phyloP scores from a whole-genome alignment of 2,888 invertebrate species.

The Ypsolopha scabrella region DNA sequence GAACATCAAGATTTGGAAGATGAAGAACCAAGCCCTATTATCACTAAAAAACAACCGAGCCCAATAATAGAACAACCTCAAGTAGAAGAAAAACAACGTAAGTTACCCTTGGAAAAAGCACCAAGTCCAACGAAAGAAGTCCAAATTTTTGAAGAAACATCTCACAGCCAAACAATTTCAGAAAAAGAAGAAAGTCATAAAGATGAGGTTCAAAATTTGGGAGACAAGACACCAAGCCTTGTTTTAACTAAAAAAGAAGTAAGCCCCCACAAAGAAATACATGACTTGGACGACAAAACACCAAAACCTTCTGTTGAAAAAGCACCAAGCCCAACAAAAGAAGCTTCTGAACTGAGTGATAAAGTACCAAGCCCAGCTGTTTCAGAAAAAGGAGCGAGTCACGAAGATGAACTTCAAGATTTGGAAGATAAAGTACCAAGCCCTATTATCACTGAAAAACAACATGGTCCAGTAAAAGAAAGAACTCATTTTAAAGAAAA shows the following conservation, averaged over 20 bases:
- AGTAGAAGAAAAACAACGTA: too few relatives aligned
- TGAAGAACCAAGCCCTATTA: conserved; percentile 4
- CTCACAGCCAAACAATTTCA: too few relatives aligned
- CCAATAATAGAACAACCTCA: conserved; percentile 1
- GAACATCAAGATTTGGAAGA: background rate
- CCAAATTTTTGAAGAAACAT: background rate
- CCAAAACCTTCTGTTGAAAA: background rate
- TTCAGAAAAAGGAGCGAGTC: background rate
- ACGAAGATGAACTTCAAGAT: background rate
- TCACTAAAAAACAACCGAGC: conserved; percentile 5
- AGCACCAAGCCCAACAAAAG: background rate
- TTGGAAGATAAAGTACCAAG: background rate
- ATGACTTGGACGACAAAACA: background rate
- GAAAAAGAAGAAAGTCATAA: too few relatives aligned
- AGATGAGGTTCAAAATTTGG: too few relatives aligned
- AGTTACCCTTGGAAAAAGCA: background rate
- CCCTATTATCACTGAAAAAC: background rate
- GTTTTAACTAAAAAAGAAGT: background rate
- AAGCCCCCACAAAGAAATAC: background rate
- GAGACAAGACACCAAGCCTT: too few relatives aligned
- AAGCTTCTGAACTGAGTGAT: background rate
- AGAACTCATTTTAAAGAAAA: too few relatives aligned
- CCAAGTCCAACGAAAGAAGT: background rate
- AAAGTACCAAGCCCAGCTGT: background rate
- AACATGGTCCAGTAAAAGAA: background rate